These are phyloP conservation scores for Caenorhabditis sinica DNA, from an alignment of 2,888 invertebrate species.

Conservation along the genomic window DNA sequence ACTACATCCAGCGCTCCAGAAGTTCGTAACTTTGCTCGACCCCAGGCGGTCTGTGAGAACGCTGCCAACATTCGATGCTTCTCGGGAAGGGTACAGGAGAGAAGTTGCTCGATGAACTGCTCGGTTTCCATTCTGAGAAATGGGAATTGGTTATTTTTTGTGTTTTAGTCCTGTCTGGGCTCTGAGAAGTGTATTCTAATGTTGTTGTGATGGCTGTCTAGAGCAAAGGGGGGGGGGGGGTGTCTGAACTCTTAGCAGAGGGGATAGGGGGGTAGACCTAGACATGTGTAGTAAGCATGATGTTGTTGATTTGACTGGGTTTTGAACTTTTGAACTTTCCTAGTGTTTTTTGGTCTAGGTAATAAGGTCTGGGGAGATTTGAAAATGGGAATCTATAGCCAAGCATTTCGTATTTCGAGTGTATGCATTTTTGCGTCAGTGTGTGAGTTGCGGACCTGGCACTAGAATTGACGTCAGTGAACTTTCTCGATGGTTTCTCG, in stretches of 20 bases:
- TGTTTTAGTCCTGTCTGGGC: not conserved
- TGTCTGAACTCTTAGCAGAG: slow-evolving; percentile 3
- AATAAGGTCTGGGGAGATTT: too few relatives aligned
- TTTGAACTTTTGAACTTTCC: slow-evolving; percentile 5
- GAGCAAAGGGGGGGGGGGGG: not conserved
- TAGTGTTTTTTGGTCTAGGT: too few relatives aligned
- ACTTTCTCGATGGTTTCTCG: too few relatives aligned
- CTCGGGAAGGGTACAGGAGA: slow-evolving; percentile 33
- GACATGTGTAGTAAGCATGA: slow-evolving; percentile 1
- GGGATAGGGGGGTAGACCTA: too few relatives aligned
- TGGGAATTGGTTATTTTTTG: not conserved
- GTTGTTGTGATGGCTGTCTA: not conserved
- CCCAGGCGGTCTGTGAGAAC: slow-evolving; percentile 77
- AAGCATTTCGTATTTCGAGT: too few relatives aligned
- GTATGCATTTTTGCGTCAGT: too few relatives aligned
- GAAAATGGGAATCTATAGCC: too few relatives aligned
- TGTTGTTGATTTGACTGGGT: not conserved
- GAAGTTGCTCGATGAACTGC: slow-evolving; percentile 48
- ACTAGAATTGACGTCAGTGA: too few relatives aligned
- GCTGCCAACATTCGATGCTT: slow-evolving; percentile 62
- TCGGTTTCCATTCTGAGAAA: slow-evolving; percentile 67
- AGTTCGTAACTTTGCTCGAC: slow-evolving; percentile 76
- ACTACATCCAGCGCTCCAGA: slow-evolving; percentile 75
- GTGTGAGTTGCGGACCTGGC: too few relatives aligned
- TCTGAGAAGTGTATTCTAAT: not conserved